Evolutionary conservation across 2,888 invertebrate genomes (phyloP).

Genomic region (Acleris literana): DNA sequence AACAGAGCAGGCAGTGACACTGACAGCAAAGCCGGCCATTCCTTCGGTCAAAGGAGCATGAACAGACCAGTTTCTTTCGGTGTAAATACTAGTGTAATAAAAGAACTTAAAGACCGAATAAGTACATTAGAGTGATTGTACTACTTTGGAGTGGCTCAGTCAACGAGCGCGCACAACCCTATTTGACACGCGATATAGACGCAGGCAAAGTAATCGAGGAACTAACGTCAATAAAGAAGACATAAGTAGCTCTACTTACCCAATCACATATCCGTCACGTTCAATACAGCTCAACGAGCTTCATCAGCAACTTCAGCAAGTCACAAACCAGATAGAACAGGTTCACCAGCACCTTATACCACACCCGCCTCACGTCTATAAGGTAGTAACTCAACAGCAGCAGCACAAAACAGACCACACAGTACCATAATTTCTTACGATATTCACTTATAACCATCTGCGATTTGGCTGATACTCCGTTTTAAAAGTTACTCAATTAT

Average conservation of each 20-base stretch:
- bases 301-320: constrained; percentile 71
- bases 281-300: constrained; percentile 73
- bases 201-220: too few species aligned
- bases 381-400: constrained; percentile 58
- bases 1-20: too few species aligned
- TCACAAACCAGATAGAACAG: constrained; percentile 73
- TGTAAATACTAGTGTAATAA: too few species aligned
- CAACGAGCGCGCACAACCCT: too few species aligned
- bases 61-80: too few species aligned
- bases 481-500: constrained; percentile 28
- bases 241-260: constrained; percentile 45
- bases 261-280: constrained; percentile 43
- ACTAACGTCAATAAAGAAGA: too few species aligned
- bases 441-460: constrained; percentile 75
- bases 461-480: constrained; percentile 46
- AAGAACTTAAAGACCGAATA: too few species aligned
- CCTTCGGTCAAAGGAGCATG: too few species aligned
- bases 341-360: constrained; percentile 72
- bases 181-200: too few species aligned
- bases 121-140: too few species aligned
- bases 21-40: too few species aligned
- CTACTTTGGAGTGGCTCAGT: too few species aligned
- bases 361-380: constrained; percentile 69
- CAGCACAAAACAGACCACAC: constrained; percentile 51
- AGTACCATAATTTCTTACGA: constrained; percentile 64